A percentile compares a stretch with the other conserved stretches of the same genome.
Evolutionary conservation across 1,140 invertebrate genomes (phyloP).

Genomic region (Polypedilum pembai): DNA sequence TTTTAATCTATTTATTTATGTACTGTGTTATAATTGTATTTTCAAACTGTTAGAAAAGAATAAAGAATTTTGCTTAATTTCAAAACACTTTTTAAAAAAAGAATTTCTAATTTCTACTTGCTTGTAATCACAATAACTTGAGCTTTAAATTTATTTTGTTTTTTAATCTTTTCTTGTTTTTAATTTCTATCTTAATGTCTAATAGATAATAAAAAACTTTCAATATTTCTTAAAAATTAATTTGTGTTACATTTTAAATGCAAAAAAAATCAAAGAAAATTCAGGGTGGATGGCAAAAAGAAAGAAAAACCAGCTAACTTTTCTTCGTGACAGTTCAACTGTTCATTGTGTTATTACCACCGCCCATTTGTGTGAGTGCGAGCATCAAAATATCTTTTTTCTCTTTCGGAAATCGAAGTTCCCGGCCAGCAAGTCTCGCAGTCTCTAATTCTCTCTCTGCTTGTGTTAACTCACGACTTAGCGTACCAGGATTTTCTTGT

Average conservation of each 20-base stretch:
- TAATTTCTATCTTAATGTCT: neutral
- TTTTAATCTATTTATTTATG: no score
- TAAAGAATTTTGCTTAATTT: no score
- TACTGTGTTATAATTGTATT: no score
- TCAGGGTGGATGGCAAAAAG: neutral
- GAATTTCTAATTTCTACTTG: neutral
- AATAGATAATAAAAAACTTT: neutral
- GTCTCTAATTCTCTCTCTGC: conserved; percentile 83
- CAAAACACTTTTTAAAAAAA: no score
- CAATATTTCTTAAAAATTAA: conserved; percentile 21
- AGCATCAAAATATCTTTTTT: conserved; percentile 90
- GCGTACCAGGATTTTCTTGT: conserved; percentile 70
- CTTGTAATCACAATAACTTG: conserved; percentile 26
- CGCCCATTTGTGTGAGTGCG: conserved; percentile 68
- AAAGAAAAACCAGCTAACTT: neutral
- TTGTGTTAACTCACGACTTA: conserved; percentile 69
- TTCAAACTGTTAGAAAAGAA: no score
- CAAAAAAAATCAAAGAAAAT: conserved; percentile 14
- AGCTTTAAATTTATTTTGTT: conserved; percentile 21
- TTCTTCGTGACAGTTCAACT: conserved; percentile 34
- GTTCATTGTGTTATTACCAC: conserved; percentile 41
- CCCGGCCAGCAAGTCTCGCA: conserved; percentile 80
- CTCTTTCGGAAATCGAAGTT: conserved; percentile 89
- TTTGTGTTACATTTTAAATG: conserved; percentile 28
- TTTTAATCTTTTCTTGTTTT: neutral